Evolutionary conservation across 2,113 vertebrate genomes (phyloP), one percentile per base, ranked within the genome.

Genomic region (Gymnobelideus leadbeateri): DNA sequence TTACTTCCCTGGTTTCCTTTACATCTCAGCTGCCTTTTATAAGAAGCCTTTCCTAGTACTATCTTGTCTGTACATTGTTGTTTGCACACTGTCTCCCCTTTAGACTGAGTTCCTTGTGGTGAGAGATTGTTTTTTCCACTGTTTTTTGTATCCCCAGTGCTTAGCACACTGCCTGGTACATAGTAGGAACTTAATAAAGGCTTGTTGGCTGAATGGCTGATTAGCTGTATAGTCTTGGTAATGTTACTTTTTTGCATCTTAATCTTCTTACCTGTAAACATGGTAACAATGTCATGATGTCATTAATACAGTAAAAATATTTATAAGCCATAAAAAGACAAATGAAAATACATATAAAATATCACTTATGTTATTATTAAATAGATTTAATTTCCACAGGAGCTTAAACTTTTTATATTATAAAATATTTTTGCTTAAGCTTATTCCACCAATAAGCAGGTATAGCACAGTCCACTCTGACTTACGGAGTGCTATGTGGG

Each of bases 401-500:
- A 84, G 19, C n/a, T 19, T 84, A 21, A 84, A 84, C 68, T 7
- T 21, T 77, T 6, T 23, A 84, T 77, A n/a, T n/a, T 19, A 77
- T 84, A 84, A 84, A 43, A 43, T 84, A 84, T 43, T 84, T 84
- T 84, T 43, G 43, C n/a, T 84, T 84, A 84, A 84, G 19, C 1
- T 43, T 43, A 84, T 43, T 84, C 37, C n/a, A 43, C 43, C 37
- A 43, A 43, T 43, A 43, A 68, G 19, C 4, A 43, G 37, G 23
- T 0, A 49, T 3, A 7, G 53, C 1, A 11, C 84, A 77, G 91
- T 3, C 68, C 93, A 23, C 4, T 0, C 37, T 53, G 55, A 99
- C 99, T 99, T 98, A 99, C 99, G 99, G 96, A 99, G 98, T 8
- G 99, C 99, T 92, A 99, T 99, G 98, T 99, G 99, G 50, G 99